Conservation (phyloP, 2,888 invertebrate genomes). For the Penaeus monodon region DNA sequence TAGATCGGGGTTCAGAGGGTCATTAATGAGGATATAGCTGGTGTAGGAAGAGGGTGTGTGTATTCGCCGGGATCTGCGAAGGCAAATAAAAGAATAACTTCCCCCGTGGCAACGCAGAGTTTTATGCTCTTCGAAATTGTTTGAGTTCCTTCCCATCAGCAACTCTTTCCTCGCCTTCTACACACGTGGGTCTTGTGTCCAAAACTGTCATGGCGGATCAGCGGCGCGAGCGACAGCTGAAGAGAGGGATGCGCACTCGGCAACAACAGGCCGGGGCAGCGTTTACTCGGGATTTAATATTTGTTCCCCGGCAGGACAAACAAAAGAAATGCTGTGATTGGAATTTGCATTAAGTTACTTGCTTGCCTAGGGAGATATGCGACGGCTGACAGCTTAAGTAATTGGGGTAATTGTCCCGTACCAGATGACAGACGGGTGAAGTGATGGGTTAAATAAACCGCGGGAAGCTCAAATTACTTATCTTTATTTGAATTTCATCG, state of each 20-base stretch:
- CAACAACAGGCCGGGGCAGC: neutral
- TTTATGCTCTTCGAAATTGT: slow-evolving; percentile 41
- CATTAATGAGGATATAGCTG: neutral
- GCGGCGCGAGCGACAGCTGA: slow-evolving; percentile 23
- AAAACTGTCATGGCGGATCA: slow-evolving; percentile 51
- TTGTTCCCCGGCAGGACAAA: no score
- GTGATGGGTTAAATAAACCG: slow-evolving; percentile 26
- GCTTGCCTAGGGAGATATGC: neutral
- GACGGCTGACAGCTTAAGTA: slow-evolving; percentile 2
- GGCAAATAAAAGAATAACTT: neutral
- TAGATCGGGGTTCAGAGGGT: neutral
- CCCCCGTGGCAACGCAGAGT: slow-evolving; percentile 13
- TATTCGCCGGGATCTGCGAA: neutral
- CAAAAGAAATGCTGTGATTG: no score
- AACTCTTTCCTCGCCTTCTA: slow-evolving; percentile 34
- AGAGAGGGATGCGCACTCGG: slow-evolving; percentile 31
- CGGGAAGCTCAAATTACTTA: slow-evolving; percentile 6
- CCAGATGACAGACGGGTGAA: slow-evolving; percentile 23
- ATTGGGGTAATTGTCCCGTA: slow-evolving; percentile 9
- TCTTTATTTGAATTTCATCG: neutral
- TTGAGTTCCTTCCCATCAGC: slow-evolving; percentile 47
- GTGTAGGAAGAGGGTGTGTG: neutral
- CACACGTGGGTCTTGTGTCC: slow-evolving; percentile 44
- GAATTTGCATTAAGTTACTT: neutral
- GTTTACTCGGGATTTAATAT: no score